Percentiles rank a stretch among this genome's conserved stretches.
Evolutionary conservation across 2,888 invertebrate genomes (phyloP).

Genomic region (Eupithecia tripunctaria): DNA sequence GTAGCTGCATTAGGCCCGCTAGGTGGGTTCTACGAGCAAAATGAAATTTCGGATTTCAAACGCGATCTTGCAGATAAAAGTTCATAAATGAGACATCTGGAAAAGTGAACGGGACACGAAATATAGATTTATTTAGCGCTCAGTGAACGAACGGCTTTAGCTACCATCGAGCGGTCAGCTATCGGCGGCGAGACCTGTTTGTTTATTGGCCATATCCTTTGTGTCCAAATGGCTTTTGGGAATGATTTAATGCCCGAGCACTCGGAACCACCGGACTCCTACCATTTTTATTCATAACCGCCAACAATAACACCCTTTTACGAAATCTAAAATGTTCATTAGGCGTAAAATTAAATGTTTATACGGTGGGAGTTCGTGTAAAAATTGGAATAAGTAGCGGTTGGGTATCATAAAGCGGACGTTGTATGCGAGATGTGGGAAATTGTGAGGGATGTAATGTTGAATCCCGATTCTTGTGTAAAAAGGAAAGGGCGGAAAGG

Average conservation of each 20-base stretch:
- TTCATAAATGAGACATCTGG: constrained; percentile 57
- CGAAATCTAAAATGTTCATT: constrained; percentile 57
- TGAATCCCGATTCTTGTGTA: constrained; percentile 41
- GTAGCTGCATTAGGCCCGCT: constrained; percentile 70
- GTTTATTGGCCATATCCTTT: constrained; percentile 79
- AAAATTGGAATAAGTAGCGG: constrained; percentile 50
- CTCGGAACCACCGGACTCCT: constrained; percentile 57
- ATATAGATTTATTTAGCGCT: constrained; percentile 63
- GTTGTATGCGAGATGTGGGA: constrained; percentile 52
- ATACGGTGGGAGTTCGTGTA: constrained; percentile 42
- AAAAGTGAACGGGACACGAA: constrained; percentile 57
- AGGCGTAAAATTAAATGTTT: constrained; percentile 48
- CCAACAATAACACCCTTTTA: constrained; percentile 57
- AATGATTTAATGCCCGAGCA: constrained; percentile 70
- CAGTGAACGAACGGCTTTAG: constrained; percentile 59
- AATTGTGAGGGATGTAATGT: constrained; percentile 58
- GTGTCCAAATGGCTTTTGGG: constrained; percentile 70
- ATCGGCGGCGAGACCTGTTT: constrained; percentile 67
- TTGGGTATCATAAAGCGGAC: constrained; percentile 52
- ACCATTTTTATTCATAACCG: constrained; percentile 64
- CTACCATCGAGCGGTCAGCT: constrained; percentile 53
- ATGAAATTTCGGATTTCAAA: constrained; percentile 65
- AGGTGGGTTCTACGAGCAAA: constrained; percentile 61
- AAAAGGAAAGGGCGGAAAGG: constrained; percentile 58
- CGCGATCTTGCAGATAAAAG: constrained; percentile 60